Base-by-base conservation (phyloP, 1,140 invertebrate species). In the Apis mellifera region DNA sequence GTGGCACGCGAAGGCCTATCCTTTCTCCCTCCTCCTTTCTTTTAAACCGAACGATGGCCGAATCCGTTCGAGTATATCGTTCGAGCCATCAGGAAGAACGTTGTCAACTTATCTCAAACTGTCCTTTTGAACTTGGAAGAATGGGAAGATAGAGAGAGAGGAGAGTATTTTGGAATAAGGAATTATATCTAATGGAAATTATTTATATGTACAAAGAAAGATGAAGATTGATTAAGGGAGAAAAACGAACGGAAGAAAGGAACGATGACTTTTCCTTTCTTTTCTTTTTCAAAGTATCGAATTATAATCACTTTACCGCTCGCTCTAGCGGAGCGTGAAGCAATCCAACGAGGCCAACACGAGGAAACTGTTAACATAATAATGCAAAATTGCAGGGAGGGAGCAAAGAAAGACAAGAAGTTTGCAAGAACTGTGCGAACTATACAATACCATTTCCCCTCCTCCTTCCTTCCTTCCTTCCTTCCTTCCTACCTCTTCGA, bases 41-140 rank as follows among this genome's bases (percentile, higher is more conserved):
- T 90, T 92, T 86, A 81, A 75, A 84, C 83, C 79, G 87, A 88
- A 85, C 86, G 86, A 82, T 84, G 83, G 84, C 70, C 32, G 90
- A 89, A 84, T 86, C 75, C 60, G 59, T 86, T 73, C 60, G 59
- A 91, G 86, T 90, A 90, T 91, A 92, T 90, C 85, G 89, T 87
- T 84, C 89, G 23, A 83, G 82, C 23, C 65, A 62, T 79, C 78
- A 23, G 60, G 73, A n/a, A n/a, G n/a, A n/a, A n/a, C n/a, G n/a
- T n/a, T n/a, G n/a, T n/a, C n/a, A n/a, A n/a, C 73, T 77, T 81
- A 77, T 85, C 75, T 32, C 81, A 55, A 23, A 0, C 70, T 72
- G 72, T 26, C 75, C 86, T 54, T 48, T 69, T 54, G 26, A 1
- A 26, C 26, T 26, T 26, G 26, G 26, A 26, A 26, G 26, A n/a